Evolutionary conservation across 2,888 invertebrate species (phyloP).

Genomic region (Macaria notata): DNA sequence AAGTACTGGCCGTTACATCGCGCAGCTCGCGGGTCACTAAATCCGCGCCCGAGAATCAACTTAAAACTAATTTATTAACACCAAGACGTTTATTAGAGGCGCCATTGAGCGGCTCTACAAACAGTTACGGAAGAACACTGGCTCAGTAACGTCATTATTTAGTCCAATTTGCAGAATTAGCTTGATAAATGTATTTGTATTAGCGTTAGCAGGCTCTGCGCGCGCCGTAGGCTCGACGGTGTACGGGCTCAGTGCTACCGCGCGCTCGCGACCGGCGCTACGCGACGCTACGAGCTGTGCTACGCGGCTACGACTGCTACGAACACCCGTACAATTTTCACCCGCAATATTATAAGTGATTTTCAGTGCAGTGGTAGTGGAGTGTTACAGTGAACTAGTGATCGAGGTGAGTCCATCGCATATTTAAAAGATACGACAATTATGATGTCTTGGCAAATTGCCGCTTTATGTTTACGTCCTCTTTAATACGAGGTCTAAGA

Average conservation of each 20-base stretch:
- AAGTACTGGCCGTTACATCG: no score
- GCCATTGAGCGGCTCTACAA: constrained; percentile 57
- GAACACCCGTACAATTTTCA: neutral
- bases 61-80: constrained; percentile 66
- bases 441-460: constrained; percentile 28
- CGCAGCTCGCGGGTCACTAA: constrained; percentile 33
- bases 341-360: constrained; percentile 34
- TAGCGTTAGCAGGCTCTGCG: constrained; percentile 70
- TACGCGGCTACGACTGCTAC: neutral
- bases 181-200: constrained; percentile 78
- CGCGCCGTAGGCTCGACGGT: constrained; percentile 66
- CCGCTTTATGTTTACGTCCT: constrained; percentile 33
- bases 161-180: constrained; percentile 78
- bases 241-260: constrained; percentile 59
- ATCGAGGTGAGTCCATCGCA: constrained; percentile 30
- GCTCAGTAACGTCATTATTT: constrained; percentile 72
- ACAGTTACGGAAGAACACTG: constrained; percentile 57
- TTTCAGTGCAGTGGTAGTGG: constrained; percentile 42
- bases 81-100: constrained; percentile 60
- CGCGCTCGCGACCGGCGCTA: constrained; percentile 44
- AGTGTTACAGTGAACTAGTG: constrained; percentile 38
- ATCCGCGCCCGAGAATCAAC: constrained; percentile 47
- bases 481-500: constrained; percentile 33
- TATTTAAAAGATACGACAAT: neutral
- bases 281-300: constrained; percentile 33